Evolutionary conservation across 2,797 vertebrate genomes (phyloP).

Genomic region (Sternarchorhynchus goeldii): DNA sequence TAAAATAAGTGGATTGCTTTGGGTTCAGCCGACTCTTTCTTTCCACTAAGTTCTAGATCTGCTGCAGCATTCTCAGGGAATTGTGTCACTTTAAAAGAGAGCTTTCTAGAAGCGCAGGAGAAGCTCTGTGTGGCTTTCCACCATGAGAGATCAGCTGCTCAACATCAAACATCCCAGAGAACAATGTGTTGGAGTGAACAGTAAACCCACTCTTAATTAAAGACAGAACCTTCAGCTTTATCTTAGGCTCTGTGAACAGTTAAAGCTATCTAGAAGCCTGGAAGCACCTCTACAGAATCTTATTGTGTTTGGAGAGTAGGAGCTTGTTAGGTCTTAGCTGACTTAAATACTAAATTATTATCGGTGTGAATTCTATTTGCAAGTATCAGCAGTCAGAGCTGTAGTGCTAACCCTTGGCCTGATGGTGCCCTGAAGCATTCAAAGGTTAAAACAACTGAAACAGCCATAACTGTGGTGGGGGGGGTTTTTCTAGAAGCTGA

Average conservation of each 20-base stretch:
- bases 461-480: no score
- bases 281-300: neutral
- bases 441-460: no score
- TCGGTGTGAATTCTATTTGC: no score
- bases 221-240: constrained; percentile 1
- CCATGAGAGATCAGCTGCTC: constrained; percentile 9
- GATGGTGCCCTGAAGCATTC: no score
- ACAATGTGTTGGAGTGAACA: neutral
- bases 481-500: no score
- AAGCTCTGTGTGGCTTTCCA: neutral
- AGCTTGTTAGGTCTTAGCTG: neutral
- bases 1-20: constrained; percentile 3
- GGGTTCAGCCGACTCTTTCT: constrained; percentile 5
- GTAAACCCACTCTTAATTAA: neutral
- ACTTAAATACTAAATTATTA: no score
- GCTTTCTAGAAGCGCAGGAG: neutral
- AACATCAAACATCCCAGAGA: constrained; percentile 5
- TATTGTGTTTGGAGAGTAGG: neutral
- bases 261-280: constrained; percentile 2
- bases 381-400: no score
- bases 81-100: neutral
- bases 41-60: neutral
- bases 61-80: neutral
- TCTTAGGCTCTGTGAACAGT: neutral
- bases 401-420: no score